Conservation (phyloP, 2,113 vertebrate genomes). For the Vireo altiloquus region DNA sequence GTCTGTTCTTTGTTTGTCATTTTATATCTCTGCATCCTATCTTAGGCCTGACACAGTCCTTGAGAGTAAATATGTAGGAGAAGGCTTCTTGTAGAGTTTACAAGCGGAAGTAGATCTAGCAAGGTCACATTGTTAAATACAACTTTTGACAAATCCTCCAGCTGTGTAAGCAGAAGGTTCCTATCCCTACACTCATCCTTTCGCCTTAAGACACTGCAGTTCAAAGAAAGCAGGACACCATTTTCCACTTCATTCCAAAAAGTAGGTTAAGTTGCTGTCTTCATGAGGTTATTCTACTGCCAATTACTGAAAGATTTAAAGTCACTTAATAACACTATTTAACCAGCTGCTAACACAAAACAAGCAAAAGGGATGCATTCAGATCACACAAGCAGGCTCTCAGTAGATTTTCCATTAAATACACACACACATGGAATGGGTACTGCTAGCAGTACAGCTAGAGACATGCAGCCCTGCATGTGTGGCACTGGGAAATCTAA, state of each 20-base stretch:
- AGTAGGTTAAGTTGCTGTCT: neutral
- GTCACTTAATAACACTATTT: neutral
- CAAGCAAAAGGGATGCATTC: neutral
- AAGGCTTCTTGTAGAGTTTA: neutral
- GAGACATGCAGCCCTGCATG: neutral
- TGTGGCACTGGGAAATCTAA: neutral
- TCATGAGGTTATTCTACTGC: neutral
- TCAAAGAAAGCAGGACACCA: neutral
- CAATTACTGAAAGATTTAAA: neutral
- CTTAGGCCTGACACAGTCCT: neutral
- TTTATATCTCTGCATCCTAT: neutral
- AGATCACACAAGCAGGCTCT: neutral
- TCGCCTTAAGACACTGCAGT: neutral
- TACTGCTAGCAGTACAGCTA: neutral
- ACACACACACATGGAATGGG: neutral
- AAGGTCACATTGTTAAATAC: neutral
- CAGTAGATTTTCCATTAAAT: neutral
- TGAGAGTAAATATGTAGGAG: neutral
- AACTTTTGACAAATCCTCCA: neutral
- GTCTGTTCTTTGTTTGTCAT: rapidly evolving
- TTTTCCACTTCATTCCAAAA: neutral
- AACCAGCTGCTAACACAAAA: neutral
- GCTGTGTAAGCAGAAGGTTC: neutral
- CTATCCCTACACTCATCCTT: neutral
- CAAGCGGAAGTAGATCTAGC: neutral